Base-by-base conservation (phyloP, 2,888 invertebrate species). In the Encarsia formosa region DNA sequence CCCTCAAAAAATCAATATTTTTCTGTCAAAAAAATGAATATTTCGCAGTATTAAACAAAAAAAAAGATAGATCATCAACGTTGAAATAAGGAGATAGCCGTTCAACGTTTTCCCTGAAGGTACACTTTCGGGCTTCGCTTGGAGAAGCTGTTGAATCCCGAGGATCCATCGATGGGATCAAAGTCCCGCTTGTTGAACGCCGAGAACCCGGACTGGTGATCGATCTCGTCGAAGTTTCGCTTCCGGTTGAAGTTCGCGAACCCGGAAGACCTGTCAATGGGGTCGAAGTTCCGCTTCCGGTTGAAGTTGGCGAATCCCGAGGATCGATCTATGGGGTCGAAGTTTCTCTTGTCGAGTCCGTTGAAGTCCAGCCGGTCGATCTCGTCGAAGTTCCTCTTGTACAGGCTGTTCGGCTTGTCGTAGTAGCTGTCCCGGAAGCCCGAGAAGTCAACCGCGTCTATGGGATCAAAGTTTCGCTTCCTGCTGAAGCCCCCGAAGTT, bases 151-250 rank as follows among this genome's bases (percentile, higher is more conserved):
- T 70, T 70, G 61, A 78, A 78, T 34, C 71, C 71, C 54, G 69
- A 71, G 64, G 77, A 78, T 5, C 74, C 75, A 58, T 78, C 77
- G 50, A 77, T 77, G 57, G 77, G 76, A 61, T 77, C 77, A 44
- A 77, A 75, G 71, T 81, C 79, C 38, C 72, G 66, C 63, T 80
- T 81, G 60, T 78, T 77, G 70, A 80, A 78, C 58, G 77, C 79
- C 65, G 80, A 80, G 74, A 82, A 83, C 8, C 81, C 79, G 3
- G 79, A 77, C 15, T 79, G 77, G n/a, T n/a, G n/a, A 68, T 84
- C 83, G 64, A 83, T 83, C 67, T 84, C 84, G 63, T 84, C 83
- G 63, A 83, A 81, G 70, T 83, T 83, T 61, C 80, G 80, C 66
- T 78, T 78, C 49, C 52, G 53, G 31, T 40, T 41, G 60, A 78